Conservation (phyloP, 1,140 invertebrate species). For the Hirudo medicinalis region DNA sequence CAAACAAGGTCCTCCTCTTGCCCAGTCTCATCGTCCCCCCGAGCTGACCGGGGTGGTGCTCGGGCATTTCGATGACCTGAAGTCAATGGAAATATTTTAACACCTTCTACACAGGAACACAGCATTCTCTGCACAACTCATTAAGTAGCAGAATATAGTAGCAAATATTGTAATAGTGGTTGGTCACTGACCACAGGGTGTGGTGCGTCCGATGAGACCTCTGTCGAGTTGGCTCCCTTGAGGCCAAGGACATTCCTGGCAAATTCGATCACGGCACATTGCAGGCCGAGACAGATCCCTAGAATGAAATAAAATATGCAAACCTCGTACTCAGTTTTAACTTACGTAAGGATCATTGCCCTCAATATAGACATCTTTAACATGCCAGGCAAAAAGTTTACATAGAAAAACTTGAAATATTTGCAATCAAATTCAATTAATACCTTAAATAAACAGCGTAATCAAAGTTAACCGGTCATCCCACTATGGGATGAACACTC, state of each 20-base stretch:
- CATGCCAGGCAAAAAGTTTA: too few relatives aligned
- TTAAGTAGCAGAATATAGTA: neutral
- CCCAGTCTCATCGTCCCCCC: constrained; percentile 97
- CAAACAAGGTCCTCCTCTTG: constrained; percentile 71
- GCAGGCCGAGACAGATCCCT: constrained; percentile 87
- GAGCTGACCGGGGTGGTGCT: constrained; percentile 79
- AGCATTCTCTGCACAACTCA: neutral
- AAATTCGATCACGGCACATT: constrained; percentile 92
- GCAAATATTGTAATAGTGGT: too few relatives aligned
- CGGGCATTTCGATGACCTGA: constrained; percentile 89
- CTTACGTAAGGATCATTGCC: too few relatives aligned
- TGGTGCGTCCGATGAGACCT: constrained; percentile 60
- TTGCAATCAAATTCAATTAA: too few relatives aligned
- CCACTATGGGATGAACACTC: neutral
- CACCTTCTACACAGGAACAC: too few relatives aligned
- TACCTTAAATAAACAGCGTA: too few relatives aligned
- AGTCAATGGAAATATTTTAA: constrained; percentile 11
- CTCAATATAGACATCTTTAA: neutral
- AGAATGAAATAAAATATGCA: neutral
- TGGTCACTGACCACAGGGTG: constrained; percentile 51
- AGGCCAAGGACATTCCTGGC: constrained; percentile 64
- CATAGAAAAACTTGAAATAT: too few relatives aligned
- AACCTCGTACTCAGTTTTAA: too few relatives aligned
- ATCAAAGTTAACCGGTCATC: too few relatives aligned
- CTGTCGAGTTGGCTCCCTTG: constrained; percentile 69